Percentiles rank a stretch among this genome's conserved stretches.
phyloP scores from a whole-genome alignment of 1,140 invertebrate genomes.

The Drosophila orena region DNA sequence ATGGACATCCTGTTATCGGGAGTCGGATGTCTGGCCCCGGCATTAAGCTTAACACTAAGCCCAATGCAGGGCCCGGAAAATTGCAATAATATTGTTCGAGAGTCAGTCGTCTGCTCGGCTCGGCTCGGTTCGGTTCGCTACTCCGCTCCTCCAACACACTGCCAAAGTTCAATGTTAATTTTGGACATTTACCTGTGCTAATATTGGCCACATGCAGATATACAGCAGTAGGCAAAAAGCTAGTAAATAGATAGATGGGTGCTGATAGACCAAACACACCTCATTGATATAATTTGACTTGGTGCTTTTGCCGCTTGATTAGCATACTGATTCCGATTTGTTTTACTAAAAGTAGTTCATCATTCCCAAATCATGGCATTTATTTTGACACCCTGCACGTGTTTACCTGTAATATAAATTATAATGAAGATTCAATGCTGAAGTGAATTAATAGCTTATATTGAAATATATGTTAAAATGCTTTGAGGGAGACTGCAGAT shows the following conservation, averaged over 20 bases:
- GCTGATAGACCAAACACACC: too few relatives aligned
- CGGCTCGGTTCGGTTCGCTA: not conserved
- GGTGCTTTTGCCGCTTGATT: too few relatives aligned
- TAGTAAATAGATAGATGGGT: not conserved
- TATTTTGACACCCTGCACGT: too few relatives aligned
- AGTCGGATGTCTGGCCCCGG: conserved; percentile 50
- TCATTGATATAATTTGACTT: too few relatives aligned
- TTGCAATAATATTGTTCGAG: conserved; percentile 76
- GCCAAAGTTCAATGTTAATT: conserved; percentile 81
- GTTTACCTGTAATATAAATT: too few relatives aligned
- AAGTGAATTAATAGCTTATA: too few relatives aligned
- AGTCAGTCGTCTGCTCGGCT: conserved; percentile 23
- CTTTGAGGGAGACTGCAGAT: too few relatives aligned
- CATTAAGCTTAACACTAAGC: conserved; percentile 65
- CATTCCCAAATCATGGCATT: too few relatives aligned
- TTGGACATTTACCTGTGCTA: conserved; percentile 80
- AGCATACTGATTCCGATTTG: too few relatives aligned
- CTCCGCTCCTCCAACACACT: conserved; percentile 34
- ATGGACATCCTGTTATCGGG: conserved; percentile 50
- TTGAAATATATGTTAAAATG: too few relatives aligned
- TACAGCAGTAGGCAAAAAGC: conserved; percentile 7
- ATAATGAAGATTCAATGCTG: too few relatives aligned
- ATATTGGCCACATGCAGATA: conserved; percentile 63
- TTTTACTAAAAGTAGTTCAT: too few relatives aligned
- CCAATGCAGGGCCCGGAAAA: conserved; percentile 69